These are phyloP conservation scores for Spheniscus mendiculus DNA, from an alignment of 2,113 vertebrate species.

Conservation along the genomic window DNA sequence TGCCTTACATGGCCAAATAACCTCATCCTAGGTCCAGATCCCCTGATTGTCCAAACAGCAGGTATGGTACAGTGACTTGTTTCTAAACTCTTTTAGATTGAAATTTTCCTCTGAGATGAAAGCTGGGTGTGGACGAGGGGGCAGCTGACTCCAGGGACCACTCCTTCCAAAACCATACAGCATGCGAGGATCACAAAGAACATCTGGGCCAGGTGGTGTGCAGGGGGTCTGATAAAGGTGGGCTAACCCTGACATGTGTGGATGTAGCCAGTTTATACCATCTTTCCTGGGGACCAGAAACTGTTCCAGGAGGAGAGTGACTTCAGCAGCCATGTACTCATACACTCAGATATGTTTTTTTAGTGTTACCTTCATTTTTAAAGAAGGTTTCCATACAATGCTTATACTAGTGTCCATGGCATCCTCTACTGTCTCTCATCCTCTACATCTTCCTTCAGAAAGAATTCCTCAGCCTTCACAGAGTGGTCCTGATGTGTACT, in stretches of 20 bases:
- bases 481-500: not conserved
- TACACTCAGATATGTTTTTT: not conserved
- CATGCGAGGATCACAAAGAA: not conserved
- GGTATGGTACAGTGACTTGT: not conserved
- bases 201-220: too few relatives aligned
- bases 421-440: not conserved
- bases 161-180: not conserved
- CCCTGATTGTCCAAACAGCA: not conserved
- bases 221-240: not conserved
- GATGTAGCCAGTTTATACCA: not conserved
- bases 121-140: accelerated
- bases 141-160: not conserved
- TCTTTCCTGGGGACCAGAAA: not conserved
- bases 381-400: not conserved
- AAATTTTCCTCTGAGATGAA: not conserved
- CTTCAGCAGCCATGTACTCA: not conserved
- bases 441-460: not conserved
- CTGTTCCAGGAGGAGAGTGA: not conserved
- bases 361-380: not conserved
- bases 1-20: not conserved
- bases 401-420: not conserved
- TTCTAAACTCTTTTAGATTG: not conserved
- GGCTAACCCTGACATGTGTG: not conserved
- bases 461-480: not conserved
- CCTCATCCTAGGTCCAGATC: not conserved